A percentile compares a stretch with the other conserved stretches of the same genome.
phyloP scores from a whole-genome alignment of 2,888 invertebrate species.

The Lasioglossum leucozonium region DNA sequence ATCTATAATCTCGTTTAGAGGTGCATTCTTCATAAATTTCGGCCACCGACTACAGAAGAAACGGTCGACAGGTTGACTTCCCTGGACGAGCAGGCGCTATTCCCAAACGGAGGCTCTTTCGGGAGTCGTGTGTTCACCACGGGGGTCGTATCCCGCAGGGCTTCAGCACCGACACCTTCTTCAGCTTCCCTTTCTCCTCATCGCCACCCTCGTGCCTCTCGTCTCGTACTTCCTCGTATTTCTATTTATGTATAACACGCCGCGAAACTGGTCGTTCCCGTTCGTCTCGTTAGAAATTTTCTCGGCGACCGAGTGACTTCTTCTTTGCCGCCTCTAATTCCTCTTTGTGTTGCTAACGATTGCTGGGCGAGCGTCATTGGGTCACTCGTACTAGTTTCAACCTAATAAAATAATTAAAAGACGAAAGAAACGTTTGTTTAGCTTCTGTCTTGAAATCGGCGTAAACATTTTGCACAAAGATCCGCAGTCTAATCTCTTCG shows the following conservation, averaged over 20 bases:
- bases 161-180: slow-evolving; percentile 80
- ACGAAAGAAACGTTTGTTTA: too few species aligned
- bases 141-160: slow-evolving; percentile 84
- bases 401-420: too few species aligned
- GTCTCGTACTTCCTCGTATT: slow-evolving; percentile 44
- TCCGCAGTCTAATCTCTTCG: too few species aligned
- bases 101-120: slow-evolving; percentile 83
- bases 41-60: slow-evolving; percentile 52
- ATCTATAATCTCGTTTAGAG: slow-evolving; percentile 60
- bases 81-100: slow-evolving; percentile 67
- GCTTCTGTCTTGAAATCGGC: too few species aligned
- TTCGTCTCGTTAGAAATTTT: slow-evolving; percentile 25
- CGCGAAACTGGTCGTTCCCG: slow-evolving; percentile 23
- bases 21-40: slow-evolving; percentile 67
- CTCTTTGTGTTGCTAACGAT: not conserved
- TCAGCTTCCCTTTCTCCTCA: slow-evolving; percentile 49
- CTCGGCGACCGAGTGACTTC: not conserved
- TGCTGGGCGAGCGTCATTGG: too few species aligned
- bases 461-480: too few species aligned
- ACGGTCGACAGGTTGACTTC: slow-evolving; percentile 68
- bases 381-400: too few species aligned
- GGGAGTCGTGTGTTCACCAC: slow-evolving; percentile 83
- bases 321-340: not conserved
- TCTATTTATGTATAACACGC: slow-evolving; percentile 41
- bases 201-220: slow-evolving; percentile 25